phyloP scores from a whole-genome alignment of 2,888 invertebrate species.

The Scaptomyza flava region DNA sequence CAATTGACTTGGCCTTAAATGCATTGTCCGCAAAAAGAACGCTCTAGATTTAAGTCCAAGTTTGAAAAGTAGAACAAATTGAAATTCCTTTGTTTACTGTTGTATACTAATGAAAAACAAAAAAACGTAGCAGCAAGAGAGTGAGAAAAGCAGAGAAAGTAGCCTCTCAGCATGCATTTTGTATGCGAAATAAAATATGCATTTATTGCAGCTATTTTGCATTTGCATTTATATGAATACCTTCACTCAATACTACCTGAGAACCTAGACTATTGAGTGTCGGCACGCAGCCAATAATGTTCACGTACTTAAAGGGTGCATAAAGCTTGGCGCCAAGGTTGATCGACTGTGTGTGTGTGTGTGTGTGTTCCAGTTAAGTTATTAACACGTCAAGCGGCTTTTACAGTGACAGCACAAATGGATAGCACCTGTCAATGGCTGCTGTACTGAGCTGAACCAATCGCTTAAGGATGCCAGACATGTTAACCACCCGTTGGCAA shows the following conservation, averaged over 20 bases:
- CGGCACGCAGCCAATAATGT: constrained; percentile 67
- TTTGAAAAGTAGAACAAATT: constrained; percentile 16
- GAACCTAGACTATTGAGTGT: constrained; percentile 37
- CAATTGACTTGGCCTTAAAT: not conserved
- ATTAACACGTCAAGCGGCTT: constrained; percentile 56
- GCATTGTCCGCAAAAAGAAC: not conserved
- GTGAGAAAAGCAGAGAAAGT: not conserved
- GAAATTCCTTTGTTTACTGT: constrained; percentile 12
- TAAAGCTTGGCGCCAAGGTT: constrained; percentile 10
- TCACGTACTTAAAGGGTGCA: constrained; percentile 31
- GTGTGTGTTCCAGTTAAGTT: constrained; percentile 41
- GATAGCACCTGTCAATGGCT: constrained; percentile 43
- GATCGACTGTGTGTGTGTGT: constrained; percentile 4
- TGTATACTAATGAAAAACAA: not conserved
- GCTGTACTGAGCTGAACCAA: constrained; percentile 14
- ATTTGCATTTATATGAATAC: constrained; percentile 76
- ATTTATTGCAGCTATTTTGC: constrained; percentile 66
- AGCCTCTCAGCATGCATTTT: constrained; percentile 14
- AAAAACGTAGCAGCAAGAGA: no score
- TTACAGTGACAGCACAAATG: constrained; percentile 49
- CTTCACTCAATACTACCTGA: constrained; percentile 12
- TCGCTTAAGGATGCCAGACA: not conserved
- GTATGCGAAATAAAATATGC: constrained; percentile 63
- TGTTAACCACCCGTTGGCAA: not conserved
- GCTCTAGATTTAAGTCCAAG: not conserved